Conservation (phyloP, 2,797 vertebrate species). For the Neosilurus hyrtlii region DNA sequence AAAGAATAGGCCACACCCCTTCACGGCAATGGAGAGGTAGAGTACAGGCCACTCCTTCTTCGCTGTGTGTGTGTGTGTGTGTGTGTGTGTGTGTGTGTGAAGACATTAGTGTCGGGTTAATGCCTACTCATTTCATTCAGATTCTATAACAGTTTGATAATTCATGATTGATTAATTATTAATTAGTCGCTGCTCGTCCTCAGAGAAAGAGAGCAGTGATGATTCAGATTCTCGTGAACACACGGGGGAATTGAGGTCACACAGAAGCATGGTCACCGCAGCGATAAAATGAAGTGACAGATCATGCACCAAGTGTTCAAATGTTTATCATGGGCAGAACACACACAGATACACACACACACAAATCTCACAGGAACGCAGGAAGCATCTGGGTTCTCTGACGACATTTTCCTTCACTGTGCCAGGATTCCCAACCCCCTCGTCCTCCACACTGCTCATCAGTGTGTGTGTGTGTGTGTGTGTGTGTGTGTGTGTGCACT, state of each 20-base stretch:
- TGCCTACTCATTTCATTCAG: not conserved
- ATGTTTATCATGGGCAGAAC: constrained; percentile 1
- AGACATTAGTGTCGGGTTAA: not conserved
- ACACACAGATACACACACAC: constrained; percentile 11
- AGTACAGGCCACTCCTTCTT: not conserved
- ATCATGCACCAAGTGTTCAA: not conserved
- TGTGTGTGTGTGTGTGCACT: not conserved
- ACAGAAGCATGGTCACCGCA: no score
- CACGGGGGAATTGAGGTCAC: not conserved
- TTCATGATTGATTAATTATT: constrained; percentile 19
- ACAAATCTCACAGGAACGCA: constrained; percentile 55
- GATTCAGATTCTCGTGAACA: not conserved
- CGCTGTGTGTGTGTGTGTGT: not conserved
- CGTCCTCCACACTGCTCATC: not conserved
- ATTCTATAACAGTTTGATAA: not conserved
- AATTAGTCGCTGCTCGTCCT: not conserved
- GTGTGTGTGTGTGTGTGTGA: not conserved
- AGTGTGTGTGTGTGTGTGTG: constrained; percentile 37
- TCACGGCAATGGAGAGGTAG: no score
- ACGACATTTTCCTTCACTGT: constrained; percentile 1
- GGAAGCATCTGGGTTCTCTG: constrained; percentile 64
- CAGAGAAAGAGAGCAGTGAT: not conserved
- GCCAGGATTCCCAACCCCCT: constrained; percentile 65
- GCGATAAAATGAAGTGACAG: not conserved
- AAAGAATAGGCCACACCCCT: not conserved